Percentiles rank a stretch among this genome's conserved stretches.
phyloP scores from a whole-genome alignment of 2,888 invertebrate genomes.

The Aphodius granarius region DNA sequence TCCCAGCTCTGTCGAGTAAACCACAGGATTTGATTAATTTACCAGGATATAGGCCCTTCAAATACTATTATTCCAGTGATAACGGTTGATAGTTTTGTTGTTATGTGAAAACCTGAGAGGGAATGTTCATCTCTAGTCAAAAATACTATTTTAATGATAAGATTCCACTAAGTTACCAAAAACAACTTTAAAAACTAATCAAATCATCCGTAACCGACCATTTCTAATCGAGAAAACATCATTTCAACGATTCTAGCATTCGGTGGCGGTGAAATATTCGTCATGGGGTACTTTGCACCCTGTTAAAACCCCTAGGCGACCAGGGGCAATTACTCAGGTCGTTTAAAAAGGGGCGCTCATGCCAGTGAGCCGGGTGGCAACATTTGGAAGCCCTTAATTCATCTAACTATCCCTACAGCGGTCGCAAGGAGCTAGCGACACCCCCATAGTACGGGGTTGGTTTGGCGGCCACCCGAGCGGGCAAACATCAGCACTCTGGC shows the following conservation, averaged over 20 bases:
- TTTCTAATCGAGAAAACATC: not conserved
- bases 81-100: not conserved
- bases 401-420: not conserved
- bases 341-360: not conserved
- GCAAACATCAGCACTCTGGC: slow-evolving; percentile 8
- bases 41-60: not conserved
- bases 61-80: not conserved
- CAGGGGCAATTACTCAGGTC: not conserved
- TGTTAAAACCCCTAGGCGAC: not conserved
- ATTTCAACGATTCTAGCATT: not conserved
- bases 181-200: too few relatives aligned
- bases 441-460: not conserved
- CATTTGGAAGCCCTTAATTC: not conserved
- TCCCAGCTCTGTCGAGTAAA: not conserved
- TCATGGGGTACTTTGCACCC: not conserved
- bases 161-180: too few relatives aligned
- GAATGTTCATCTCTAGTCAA: too few relatives aligned
- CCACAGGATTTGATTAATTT: not conserved
- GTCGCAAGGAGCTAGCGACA: not conserved
- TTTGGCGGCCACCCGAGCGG: not conserved
- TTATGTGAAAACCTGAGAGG: too few relatives aligned
- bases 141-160: too few relatives aligned
- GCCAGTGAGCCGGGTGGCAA: not conserved
- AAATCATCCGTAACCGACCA: too few relatives aligned
- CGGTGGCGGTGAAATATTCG: not conserved